Conservation (phyloP, 2,113 vertebrate genomes). For the Notiomystis cincta region DNA sequence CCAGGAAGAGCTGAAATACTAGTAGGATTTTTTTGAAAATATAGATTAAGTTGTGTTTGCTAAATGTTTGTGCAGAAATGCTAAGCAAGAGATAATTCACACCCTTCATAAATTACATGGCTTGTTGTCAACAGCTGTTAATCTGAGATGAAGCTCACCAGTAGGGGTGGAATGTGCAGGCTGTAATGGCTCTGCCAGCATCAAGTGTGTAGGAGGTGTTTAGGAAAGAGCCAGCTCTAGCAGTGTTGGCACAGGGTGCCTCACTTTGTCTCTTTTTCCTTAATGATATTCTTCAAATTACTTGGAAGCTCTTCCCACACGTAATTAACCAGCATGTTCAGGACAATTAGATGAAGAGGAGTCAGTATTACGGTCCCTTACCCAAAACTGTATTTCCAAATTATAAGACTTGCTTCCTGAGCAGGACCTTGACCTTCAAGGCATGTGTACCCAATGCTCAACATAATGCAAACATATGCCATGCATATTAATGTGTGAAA, state of each 20-base stretch:
- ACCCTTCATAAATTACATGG: not conserved
- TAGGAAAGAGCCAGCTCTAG: not conserved
- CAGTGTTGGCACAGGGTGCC: not conserved
- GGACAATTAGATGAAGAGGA: not conserved
- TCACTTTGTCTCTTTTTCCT: not conserved
- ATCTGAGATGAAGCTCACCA: not conserved
- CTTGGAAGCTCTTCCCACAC: not conserved
- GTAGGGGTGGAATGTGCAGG: not conserved
- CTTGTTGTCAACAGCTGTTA: not conserved
- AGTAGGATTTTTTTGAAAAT: not conserved
- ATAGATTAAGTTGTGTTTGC: not conserved
- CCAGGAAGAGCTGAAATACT: not conserved
- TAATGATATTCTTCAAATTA: constrained; percentile 9
- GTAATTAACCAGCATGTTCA: not conserved
- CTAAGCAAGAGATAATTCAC: not conserved
- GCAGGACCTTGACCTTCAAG: not conserved
- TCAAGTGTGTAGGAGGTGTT: not conserved
- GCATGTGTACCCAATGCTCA: not conserved
- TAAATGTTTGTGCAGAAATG: not conserved
- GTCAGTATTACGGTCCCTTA: not conserved
- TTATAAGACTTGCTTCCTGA: not conserved
- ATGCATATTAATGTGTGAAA: constrained; percentile 30
- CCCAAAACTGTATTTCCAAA: not conserved
- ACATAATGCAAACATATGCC: not conserved
- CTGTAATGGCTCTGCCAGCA: not conserved